Conservation (phyloP, 2,797 vertebrate species). For the Enteromius radiatus region DNA sequence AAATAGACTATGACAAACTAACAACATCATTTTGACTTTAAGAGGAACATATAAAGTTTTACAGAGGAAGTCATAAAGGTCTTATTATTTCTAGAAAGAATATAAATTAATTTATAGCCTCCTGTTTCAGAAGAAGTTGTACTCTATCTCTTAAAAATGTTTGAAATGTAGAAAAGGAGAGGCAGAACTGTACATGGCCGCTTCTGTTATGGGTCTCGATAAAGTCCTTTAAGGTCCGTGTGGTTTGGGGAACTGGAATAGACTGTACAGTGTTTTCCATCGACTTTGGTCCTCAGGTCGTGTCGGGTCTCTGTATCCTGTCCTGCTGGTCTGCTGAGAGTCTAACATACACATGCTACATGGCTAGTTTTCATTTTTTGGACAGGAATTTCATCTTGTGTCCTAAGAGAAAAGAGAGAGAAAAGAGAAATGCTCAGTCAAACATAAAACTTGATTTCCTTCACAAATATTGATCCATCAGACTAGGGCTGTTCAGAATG, state of each 20-base stretch:
- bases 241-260: conserved; percentile 2
- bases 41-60: conserved; percentile 47
- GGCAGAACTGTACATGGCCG: conserved; percentile 61
- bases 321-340: conserved; percentile 9
- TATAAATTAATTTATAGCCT: conserved; percentile 84
- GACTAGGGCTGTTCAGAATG: background rate
- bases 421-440: background rate
- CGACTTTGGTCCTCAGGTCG: conserved; percentile 12
- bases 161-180: conserved; percentile 66
- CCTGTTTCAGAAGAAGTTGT: conserved; percentile 79
- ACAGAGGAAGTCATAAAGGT: conserved; percentile 59
- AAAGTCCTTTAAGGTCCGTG: background rate
- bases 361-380: conserved; percentile 83
- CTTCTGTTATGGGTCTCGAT: background rate
- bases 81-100: conserved; percentile 70
- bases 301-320: background rate
- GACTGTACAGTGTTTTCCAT: conserved; percentile 35
- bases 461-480: background rate
- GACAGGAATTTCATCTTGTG: conserved; percentile 98
- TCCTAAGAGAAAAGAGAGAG: conserved; percentile 74
- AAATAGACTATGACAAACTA: conserved; percentile 72
- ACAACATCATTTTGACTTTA: conserved; percentile 55
- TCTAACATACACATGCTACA: background rate
- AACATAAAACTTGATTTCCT: conserved; percentile 38
- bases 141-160: conserved; percentile 67